These are phyloP conservation scores for Prolemur simus DNA, from an alignment of 2,113 vertebrate species.

Conservation along the genomic window DNA sequence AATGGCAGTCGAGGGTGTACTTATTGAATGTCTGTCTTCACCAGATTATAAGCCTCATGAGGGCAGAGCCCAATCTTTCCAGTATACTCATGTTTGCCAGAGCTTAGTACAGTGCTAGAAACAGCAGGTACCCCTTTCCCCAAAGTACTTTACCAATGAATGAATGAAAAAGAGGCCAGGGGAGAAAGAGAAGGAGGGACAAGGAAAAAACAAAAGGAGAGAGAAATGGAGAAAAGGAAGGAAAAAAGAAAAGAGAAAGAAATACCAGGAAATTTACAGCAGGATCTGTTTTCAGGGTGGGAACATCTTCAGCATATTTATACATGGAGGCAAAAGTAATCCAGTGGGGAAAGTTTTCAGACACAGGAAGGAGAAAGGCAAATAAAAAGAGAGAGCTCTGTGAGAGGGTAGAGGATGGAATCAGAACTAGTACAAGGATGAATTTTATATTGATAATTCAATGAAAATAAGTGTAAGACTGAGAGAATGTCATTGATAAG, in stretches of 20 bases:
- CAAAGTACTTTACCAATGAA: not conserved
- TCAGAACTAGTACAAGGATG: not conserved
- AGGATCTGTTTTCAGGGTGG: not conserved
- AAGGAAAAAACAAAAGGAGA: not conserved
- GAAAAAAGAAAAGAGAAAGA: not conserved
- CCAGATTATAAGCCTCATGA: not conserved
- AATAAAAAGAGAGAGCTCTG: not conserved
- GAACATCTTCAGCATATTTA: not conserved
- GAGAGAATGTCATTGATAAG: not conserved
- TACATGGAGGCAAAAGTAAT: not conserved
- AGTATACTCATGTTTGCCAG: not conserved
- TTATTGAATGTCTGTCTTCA: not conserved
- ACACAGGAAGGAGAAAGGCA: not conserved
- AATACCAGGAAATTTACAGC: not conserved
- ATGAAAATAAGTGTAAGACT: not conserved
- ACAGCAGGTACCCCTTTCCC: not conserved
- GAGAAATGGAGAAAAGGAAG: not conserved
- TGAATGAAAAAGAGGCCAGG: not conserved
- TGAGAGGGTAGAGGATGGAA: not conserved
- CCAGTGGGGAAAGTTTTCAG: not conserved
- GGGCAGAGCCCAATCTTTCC: not conserved
- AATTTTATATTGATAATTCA: not conserved
- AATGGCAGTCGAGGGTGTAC: accelerated
- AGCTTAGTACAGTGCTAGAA: not conserved
- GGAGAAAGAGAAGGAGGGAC: too few species aligned